Evolutionary conservation across 2,888 invertebrate genomes (phyloP).

Genomic region (Protophormia terraenovae): DNA sequence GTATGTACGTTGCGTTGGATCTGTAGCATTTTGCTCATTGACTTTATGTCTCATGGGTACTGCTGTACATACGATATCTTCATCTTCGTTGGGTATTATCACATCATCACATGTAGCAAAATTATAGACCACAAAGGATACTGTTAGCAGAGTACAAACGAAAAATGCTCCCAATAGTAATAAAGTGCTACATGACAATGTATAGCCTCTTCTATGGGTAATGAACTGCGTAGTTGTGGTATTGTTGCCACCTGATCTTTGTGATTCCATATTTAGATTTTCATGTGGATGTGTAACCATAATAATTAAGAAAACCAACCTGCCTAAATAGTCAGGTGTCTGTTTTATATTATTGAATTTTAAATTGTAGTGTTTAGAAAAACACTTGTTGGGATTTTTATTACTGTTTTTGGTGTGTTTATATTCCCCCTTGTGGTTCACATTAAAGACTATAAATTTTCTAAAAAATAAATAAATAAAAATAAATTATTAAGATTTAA

Average conservation of each 20-base stretch:
- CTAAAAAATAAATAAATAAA: background rate
- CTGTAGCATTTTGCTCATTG: slow-evolving; percentile 64
- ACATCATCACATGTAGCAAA: slow-evolving; percentile 86
- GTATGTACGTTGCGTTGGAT: slow-evolving; percentile 71
- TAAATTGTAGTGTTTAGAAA: background rate
- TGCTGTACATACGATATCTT: slow-evolving; percentile 76
- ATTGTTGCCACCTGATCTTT: slow-evolving; percentile 54
- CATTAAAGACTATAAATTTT: slow-evolving; percentile 11
- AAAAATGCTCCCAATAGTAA: slow-evolving; percentile 85
- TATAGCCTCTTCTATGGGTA: slow-evolving; percentile 82
- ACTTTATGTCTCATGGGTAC: slow-evolving; percentile 71
- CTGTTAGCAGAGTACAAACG: slow-evolving; percentile 85
- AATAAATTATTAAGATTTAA: background rate
- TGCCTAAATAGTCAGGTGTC: background rate
- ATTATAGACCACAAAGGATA: slow-evolving; percentile 89
- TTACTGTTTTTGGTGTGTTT: background rate
- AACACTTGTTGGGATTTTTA: background rate
- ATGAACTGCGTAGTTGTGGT: slow-evolving; percentile 31
- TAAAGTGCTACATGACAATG: slow-evolving; percentile 85
- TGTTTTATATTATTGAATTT: background rate
- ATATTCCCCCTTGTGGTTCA: background rate
- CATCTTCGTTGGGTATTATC: slow-evolving; percentile 72
- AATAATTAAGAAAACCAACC: too few relatives aligned
- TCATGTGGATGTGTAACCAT: slow-evolving; percentile 79
- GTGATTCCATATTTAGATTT: slow-evolving; percentile 74